A percentile compares a stretch with the other conserved stretches of the same genome.
These are phyloP conservation scores for Xylophagus ater DNA, from an alignment of 2,888 invertebrate species.

Conservation along the genomic window DNA sequence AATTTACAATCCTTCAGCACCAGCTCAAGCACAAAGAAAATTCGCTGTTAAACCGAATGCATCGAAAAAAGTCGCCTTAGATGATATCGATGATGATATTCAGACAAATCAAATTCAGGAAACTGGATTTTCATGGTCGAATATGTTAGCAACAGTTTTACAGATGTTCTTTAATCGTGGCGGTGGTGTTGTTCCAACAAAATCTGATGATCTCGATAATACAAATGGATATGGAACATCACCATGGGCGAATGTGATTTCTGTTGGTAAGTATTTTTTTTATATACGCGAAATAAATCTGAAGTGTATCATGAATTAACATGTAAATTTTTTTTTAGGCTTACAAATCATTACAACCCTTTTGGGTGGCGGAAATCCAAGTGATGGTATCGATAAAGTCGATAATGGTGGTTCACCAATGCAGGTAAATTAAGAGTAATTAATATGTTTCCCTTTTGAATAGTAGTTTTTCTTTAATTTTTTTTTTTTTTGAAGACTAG, in stretches of 20 bases:
- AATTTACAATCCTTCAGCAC: slow-evolving; percentile 26
- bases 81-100: slow-evolving; percentile 72
- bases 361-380: slow-evolving; percentile 61
- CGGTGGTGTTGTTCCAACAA: slow-evolving; percentile 47
- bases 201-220: slow-evolving; percentile 64
- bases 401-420: slow-evolving; percentile 79
- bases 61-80: slow-evolving; percentile 73
- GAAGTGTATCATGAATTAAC: neutral
- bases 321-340: slow-evolving; percentile 31
- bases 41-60: slow-evolving; percentile 83
- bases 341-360: slow-evolving; percentile 75
- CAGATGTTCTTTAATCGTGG: slow-evolving; percentile 77
- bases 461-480: neutral
- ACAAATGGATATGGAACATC: slow-evolving; percentile 56
- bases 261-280: slow-evolving; percentile 56
- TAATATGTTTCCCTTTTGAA: neutral
- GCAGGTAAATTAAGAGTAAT: slow-evolving; percentile 54
- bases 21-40: slow-evolving; percentile 45
- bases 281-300: too few relatives aligned
- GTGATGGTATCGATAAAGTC: slow-evolving; percentile 81
- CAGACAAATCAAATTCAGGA: slow-evolving; percentile 70
- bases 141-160: slow-evolving; percentile 75
- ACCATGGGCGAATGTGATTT: slow-evolving; percentile 78
- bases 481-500: too few relatives aligned
- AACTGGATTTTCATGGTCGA: slow-evolving; percentile 75